These are phyloP conservation scores for Argyra leucocephala DNA, from an alignment of 2,888 invertebrate species.

Conservation along the genomic window DNA sequence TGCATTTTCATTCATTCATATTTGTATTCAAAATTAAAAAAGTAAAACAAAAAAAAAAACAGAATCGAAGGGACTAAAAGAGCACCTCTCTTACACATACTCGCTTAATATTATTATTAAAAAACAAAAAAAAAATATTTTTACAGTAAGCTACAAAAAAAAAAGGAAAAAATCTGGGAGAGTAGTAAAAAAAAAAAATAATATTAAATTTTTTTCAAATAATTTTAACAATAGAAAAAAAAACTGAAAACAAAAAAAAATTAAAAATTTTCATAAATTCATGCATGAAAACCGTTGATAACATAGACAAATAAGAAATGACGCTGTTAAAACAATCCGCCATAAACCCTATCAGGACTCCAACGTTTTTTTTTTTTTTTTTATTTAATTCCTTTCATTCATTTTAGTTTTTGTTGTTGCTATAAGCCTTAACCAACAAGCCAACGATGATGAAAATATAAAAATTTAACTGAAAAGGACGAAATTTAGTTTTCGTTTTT, in stretches of 20 bases:
- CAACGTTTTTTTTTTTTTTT: background rate
- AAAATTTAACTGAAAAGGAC: too few species aligned
- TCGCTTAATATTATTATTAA: background rate
- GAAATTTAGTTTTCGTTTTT: too few species aligned
- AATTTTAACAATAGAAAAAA: background rate
- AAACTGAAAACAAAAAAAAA: background rate
- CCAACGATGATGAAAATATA: too few species aligned
- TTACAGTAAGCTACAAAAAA: background rate
- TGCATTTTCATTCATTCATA: background rate
- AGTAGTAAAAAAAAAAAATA: too few species aligned
- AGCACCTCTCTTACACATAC: background rate
- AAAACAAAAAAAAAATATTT: background rate
- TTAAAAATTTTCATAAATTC: background rate
- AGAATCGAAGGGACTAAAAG: background rate
- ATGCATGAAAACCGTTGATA: constrained; percentile 1
- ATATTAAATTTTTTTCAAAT: background rate
- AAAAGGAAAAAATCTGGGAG: too few species aligned
- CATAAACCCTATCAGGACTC: background rate
- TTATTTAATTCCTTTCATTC: too few species aligned
- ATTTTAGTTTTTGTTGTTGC: background rate
- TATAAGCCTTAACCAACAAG: background rate
- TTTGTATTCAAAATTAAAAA: background rate
- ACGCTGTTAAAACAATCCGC: background rate
- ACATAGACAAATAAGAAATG: background rate
- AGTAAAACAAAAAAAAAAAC: background rate